Evolutionary conservation across 2,888 invertebrate species (phyloP), one percentile per base, ranked within the genome.

Genomic region (Marronus borbonicus): DNA sequence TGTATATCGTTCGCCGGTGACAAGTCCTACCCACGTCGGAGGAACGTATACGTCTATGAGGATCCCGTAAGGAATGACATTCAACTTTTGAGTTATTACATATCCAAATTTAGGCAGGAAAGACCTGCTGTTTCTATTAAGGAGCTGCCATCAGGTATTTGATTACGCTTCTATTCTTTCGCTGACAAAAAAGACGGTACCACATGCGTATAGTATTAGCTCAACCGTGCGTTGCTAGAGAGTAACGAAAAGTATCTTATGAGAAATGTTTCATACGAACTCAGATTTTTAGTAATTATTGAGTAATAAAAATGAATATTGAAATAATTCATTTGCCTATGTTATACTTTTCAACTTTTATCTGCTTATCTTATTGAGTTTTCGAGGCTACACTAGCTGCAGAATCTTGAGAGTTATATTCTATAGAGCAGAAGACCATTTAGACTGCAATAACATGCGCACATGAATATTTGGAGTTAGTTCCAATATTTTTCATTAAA

Each of bases 81-180:
- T 89, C 95, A 95, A 87, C 93, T 95, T 86, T 92, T 96, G 87
- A 96, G 96, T 88, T 96, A 93, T 91, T 96, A 96, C 91, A 93
- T 94, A 90, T 94, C 94, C 91, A 94, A 94, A 83, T 88, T 89
- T 84, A 86, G 86, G 77, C 85, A 87, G 78, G 88, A 88, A 76
- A 92, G 92, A 90, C 90, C 91, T 55, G 49, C 62, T 65, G 70
- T 72, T 64, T 70, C 70, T 88, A 87, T 79, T 75, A 80, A 82
- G 77, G 81, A 81, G 68, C 77, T 78, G 76, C 79, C 79, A 76
- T 70, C 79, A 82, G 80, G 80, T 80, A 82, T 68, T 77, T 74
- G 50, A 60, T 70, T 65, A 76, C 20, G 58, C 72, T 74, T 69
- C 49, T 64, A 50, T 65, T 55, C 72, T 72, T 44, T 20, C 52